phyloP scores from a whole-genome alignment of 2,797 vertebrate genomes.

The Mareca penelope region DNA sequence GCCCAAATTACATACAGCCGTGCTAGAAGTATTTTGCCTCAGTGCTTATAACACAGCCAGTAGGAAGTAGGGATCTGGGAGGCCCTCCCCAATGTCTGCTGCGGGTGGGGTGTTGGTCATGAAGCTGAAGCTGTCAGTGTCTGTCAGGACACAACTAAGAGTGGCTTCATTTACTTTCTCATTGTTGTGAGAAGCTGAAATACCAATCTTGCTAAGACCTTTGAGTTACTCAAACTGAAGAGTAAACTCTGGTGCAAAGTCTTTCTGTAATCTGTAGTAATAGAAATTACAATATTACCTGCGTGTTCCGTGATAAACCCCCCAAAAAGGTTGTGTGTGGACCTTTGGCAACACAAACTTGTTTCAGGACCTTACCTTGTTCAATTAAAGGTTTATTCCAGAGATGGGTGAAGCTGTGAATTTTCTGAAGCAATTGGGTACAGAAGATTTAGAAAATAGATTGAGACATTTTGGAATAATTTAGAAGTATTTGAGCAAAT shows the following conservation, averaged over 20 bases:
- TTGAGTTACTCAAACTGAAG: neutral
- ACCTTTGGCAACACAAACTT: neutral
- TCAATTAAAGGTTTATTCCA: neutral
- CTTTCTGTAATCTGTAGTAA: neutral
- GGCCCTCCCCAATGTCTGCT: neutral
- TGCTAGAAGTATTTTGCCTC: neutral
- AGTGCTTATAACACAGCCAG: neutral
- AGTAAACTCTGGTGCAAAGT: neutral
- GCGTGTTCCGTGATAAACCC: neutral
- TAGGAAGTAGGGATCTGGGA: neutral
- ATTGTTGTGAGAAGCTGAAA: neutral
- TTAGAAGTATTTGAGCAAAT: conserved; percentile 59
- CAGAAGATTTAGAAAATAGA: conserved; percentile 60
- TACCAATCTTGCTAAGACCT: neutral
- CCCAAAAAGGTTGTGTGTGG: neutral
- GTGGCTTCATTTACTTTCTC: neutral
- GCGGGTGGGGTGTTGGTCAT: neutral
- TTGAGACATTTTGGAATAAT: conserved; percentile 50
- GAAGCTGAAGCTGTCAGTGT: neutral
- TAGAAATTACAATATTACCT: neutral
- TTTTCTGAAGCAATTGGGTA: conserved; percentile 26
- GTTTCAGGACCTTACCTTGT: neutral
- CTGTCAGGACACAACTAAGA: neutral
- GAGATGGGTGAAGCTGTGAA: neutral
- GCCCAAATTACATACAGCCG: neutral